A percentile compares a stretch with the other conserved stretches of the same genome.
Conservation (phyloP, 1,140 invertebrate genomes). For the Drosophila equinoxialis region DNA sequence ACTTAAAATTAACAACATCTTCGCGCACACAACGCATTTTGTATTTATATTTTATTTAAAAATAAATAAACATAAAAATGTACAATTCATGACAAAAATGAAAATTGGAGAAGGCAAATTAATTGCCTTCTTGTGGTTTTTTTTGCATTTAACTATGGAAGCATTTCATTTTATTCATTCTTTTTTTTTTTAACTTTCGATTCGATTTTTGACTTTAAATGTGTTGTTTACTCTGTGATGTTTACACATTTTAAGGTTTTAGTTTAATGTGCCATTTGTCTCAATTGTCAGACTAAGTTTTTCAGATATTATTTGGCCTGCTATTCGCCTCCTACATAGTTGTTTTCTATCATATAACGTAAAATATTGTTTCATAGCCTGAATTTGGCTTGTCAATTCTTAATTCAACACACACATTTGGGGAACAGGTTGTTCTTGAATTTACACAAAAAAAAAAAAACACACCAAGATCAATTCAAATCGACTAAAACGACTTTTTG, state of each 20-base stretch:
- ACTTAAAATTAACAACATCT: constrained; percentile 76
- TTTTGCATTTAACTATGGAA: constrained; percentile 67
- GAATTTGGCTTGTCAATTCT: neutral
- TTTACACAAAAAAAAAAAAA: neutral
- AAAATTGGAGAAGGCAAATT: constrained; percentile 40
- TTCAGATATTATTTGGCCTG: neutral
- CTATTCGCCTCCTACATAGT: neutral
- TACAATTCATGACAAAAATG: constrained; percentile 57
- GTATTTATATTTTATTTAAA: constrained; percentile 30
- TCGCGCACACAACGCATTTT: constrained; percentile 54
- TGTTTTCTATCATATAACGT: neutral
- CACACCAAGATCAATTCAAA: neutral
- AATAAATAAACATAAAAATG: constrained; percentile 66
- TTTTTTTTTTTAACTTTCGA: neutral
- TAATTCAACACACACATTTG: neutral
- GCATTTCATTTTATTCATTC: constrained; percentile 40
- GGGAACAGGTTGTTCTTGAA: neutral
- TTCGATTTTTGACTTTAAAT: neutral
- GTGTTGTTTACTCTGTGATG: neutral
- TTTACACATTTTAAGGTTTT: constrained; percentile 16
- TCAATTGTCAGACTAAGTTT: constrained; percentile 49
- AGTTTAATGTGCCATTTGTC: constrained; percentile 54
- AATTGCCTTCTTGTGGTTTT: constrained; percentile 26
- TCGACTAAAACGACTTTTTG: too few species aligned
- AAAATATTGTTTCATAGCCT: constrained; percentile 7